Percentiles rank a stretch among this genome's conserved stretches.
Evolutionary conservation across 1,140 invertebrate species (phyloP).

Genomic region (Ceratoteleas bidentatus): DNA sequence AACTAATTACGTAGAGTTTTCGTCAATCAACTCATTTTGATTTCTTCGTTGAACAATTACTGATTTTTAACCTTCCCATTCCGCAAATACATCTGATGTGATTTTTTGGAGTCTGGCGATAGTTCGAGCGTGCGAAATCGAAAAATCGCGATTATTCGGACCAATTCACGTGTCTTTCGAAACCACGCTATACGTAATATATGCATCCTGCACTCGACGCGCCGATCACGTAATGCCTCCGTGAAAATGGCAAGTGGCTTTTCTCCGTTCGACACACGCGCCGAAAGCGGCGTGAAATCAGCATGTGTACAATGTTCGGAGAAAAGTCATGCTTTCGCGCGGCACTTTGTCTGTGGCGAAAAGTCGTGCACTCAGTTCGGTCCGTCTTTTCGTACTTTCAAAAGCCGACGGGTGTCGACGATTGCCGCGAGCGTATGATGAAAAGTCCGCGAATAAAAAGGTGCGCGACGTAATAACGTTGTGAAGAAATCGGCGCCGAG

Average conservation of each 20-base stretch:
- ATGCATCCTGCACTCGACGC: constrained; percentile 23
- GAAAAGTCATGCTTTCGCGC: background rate
- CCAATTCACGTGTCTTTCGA: constrained; percentile 17
- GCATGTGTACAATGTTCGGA: constrained; percentile 17
- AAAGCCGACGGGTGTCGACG: background rate
- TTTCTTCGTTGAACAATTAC: too few relatives aligned
- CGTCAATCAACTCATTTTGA: too few relatives aligned
- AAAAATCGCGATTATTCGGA: constrained; percentile 20
- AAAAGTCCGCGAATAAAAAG: constrained; percentile 26
- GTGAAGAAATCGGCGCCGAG: constrained; percentile 36
- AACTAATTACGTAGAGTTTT: too few relatives aligned
- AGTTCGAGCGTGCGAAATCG: too few relatives aligned
- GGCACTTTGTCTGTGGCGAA: too few relatives aligned
- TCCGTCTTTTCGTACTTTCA: background rate
- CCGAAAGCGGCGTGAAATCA: constrained; percentile 37
- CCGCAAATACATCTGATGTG: background rate
- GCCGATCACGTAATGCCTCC: constrained; percentile 46
- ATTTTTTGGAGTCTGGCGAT: background rate
- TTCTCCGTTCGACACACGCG: constrained; percentile 36
- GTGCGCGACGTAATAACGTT: constrained; percentile 17
- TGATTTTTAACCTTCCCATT: too few relatives aligned
- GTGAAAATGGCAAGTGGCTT: constrained; percentile 55
- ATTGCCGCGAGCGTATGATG: constrained; percentile 21
- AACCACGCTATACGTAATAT: constrained; percentile 25
- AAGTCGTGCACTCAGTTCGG: background rate